Conservation (phyloP, 2,113 vertebrate species). For the Riparia riparia region DNA sequence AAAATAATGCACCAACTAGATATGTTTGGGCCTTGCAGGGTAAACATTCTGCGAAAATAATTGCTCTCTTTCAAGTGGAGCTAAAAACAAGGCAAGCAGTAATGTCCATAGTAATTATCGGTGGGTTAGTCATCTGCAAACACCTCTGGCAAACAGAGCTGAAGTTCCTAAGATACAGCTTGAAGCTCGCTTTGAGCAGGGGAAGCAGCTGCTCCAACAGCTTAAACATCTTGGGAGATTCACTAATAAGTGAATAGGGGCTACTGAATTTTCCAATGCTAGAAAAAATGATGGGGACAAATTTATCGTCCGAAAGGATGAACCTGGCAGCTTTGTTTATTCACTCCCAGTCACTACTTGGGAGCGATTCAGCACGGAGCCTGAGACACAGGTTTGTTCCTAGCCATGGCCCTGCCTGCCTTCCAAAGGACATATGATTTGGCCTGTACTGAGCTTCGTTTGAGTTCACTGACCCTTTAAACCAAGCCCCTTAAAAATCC, state of each 20-base stretch:
- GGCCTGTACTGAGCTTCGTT: background rate
- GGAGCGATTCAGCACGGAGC: background rate
- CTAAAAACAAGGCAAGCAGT: conserved; percentile 10
- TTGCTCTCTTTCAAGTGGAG: conserved; percentile 19
- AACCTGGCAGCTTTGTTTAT: background rate
- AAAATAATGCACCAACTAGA: background rate
- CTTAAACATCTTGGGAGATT: background rate
- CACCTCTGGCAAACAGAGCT: conserved; percentile 30
- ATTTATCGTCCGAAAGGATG: background rate
- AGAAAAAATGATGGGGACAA: background rate
- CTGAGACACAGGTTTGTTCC: background rate
- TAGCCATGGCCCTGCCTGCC: background rate
- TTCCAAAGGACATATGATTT: background rate
- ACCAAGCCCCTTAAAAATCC: background rate
- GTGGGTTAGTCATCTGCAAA: conserved; percentile 43
- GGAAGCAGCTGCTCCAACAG: background rate
- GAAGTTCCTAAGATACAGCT: conserved; percentile 1
- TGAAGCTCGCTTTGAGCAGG: background rate
- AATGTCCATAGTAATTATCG: conserved; percentile 41
- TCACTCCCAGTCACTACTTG: background rate
- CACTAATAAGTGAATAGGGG: background rate
- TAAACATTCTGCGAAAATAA: conserved; percentile 61
- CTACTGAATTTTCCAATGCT: background rate
- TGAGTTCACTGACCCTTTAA: background rate
- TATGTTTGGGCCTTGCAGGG: conserved; percentile 20